Conservation (phyloP, 1,140 invertebrate genomes). For the Nasonia longicornis region DNA sequence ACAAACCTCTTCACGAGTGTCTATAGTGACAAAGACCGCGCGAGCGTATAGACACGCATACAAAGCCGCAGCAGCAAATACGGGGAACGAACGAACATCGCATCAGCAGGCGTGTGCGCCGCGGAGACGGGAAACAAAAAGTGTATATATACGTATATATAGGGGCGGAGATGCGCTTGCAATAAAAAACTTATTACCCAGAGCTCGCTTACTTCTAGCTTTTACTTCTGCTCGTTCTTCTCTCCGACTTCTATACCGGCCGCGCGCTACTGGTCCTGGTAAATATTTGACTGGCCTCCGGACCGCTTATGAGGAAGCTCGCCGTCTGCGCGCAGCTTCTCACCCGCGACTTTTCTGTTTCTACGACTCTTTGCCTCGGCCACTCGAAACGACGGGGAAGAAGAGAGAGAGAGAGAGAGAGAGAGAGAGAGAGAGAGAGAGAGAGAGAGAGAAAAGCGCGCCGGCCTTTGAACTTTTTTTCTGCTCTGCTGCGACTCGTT, state of each 20-base stretch:
- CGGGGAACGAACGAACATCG: neutral
- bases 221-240: neutral
- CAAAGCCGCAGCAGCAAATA: constrained; percentile 1
- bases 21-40: no score
- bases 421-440: no score
- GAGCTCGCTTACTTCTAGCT: constrained; percentile 28
- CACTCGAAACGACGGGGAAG: constrained; percentile 50
- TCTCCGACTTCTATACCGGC: neutral
- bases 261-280: constrained; percentile 9
- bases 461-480: constrained; percentile 16
- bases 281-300: constrained; percentile 44
- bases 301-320: constrained; percentile 43
- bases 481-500: neutral
- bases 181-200: constrained; percentile 63
- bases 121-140: constrained; percentile 18
- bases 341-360: constrained; percentile 44
- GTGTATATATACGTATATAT: neutral
- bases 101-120: neutral
- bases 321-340: constrained; percentile 20
- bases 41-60: neutral
- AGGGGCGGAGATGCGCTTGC: constrained; percentile 36
- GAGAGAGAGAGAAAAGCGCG: neutral
- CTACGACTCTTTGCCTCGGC: constrained; percentile 49
- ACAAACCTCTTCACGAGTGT: no score
- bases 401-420: neutral